Conservation (phyloP, 64 coral and sea anemone species). For the Acropora tenuis region DNA sequence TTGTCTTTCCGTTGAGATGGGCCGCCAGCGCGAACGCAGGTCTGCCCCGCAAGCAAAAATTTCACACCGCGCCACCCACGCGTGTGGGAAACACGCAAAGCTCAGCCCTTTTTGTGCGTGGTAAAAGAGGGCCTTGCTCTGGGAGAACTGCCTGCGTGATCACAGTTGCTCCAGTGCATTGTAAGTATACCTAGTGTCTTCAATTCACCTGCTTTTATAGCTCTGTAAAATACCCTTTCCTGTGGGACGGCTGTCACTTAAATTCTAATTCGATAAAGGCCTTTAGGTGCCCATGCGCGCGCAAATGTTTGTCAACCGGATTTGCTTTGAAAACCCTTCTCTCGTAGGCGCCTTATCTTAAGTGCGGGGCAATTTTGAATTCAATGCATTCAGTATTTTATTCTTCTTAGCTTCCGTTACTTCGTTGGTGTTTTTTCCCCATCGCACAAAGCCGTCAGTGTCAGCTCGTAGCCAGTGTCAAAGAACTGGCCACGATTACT, state of each 20-base stretch:
- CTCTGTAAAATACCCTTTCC: neutral
- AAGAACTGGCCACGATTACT: too few species aligned
- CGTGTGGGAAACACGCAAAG: constrained; percentile 72
- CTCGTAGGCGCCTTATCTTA: too few species aligned
- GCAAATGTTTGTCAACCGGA: too few species aligned
- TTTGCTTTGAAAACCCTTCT: too few species aligned
- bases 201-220: constrained; percentile 66
- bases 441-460: too few species aligned
- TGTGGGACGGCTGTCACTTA: neutral
- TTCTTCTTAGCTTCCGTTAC: too few species aligned
- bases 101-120: constrained; percentile 52
- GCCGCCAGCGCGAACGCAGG: constrained; percentile 85
- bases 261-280: neutral
- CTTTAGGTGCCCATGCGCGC: neutral
- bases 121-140: constrained; percentile 63
- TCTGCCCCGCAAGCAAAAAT: constrained; percentile 86
- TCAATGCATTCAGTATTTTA: too few species aligned
- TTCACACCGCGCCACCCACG: constrained; percentile 79
- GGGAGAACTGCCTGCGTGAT: constrained; percentile 94
- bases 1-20: constrained; percentile 36
- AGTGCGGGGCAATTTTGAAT: too few species aligned
- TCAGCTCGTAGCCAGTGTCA: too few species aligned
- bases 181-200: constrained; percentile 75
- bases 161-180: constrained; percentile 95
- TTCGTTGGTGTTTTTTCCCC: too few species aligned